Base-by-base conservation (phyloP, 2,888 invertebrate genomes). In the Ormia ochracea region DNA sequence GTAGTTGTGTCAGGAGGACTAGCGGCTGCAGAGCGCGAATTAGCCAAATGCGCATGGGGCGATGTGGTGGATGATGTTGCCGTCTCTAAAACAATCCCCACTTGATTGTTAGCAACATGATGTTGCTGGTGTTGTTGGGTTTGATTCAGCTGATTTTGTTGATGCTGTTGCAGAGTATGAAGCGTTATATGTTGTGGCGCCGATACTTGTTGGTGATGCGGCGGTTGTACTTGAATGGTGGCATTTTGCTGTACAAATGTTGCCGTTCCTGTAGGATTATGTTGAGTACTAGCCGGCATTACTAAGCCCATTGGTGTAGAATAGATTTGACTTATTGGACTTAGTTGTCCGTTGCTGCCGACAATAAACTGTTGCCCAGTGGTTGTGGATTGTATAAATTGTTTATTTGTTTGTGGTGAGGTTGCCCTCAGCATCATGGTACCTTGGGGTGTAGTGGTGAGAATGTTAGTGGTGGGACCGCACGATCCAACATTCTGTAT, bases 1-100 rank as follows among this genome's bases (percentile, higher is more conserved):
- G 96, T 96, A 0, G 96, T 96, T 0, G 96, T 96, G 85, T 96
- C 96, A 0, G 96, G 96, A 5, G 96, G 95, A 87, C 93, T 94
- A 21, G 92, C 92, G 3, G 91, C 91, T 14, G 86, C 84, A 28
- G 85, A 82, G 65, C 86, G 87, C 6, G 87, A 87, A 79, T 81
- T 82, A 43, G 59, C 33, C 48, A 38, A 76, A 38, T 63, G 78
- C 1, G 19, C 23, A 31, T 56, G 68, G 21, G 78, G 63, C 12
- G 81, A 81, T n/a, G 79, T 59, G 4, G 82, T 73, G 12, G 83
- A 82, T 0, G 82, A 75, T n/a, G 81, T 79, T 14, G 83, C 82
- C 48, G 83, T 73, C 75, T 85, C 84, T 38, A 84, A 83, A 38
- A 89, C 87, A 72, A 88, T 85, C 21, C 82, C 81, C 14, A 84